phyloP scores from a whole-genome alignment of 2,113 vertebrate species.

The Mionectes macconnelli region DNA sequence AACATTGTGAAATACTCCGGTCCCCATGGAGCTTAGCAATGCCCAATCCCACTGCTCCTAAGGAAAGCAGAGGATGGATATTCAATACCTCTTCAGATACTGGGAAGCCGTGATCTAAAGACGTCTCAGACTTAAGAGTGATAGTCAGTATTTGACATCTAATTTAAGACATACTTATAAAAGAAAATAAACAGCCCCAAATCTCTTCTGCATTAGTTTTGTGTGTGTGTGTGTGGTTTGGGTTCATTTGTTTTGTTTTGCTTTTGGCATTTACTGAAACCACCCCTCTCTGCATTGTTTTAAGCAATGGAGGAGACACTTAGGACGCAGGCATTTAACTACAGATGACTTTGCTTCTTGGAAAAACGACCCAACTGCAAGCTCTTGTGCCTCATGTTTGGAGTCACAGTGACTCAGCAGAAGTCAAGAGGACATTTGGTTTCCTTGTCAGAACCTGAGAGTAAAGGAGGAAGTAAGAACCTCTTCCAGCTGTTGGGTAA shows the following conservation, averaged over 20 bases:
- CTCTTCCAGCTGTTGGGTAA: not conserved
- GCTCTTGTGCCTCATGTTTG: not conserved
- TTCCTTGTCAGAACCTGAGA: not conserved
- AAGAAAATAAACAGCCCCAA: not conserved
- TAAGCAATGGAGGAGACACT: not conserved
- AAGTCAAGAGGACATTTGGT: not conserved
- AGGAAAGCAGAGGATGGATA: not conserved
- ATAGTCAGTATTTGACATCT: not conserved
- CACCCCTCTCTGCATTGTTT: not conserved
- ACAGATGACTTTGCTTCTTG: not conserved
- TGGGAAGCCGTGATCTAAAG: not conserved
- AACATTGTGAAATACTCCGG: not conserved
- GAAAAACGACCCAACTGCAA: not conserved
- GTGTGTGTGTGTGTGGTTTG: no score
- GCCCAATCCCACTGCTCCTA: not conserved
- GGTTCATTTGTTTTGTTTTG: not conserved
- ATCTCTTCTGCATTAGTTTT: not conserved
- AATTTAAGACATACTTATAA: not conserved
- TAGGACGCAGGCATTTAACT: not conserved
- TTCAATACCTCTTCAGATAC: not conserved
- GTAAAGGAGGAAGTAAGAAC: not conserved
- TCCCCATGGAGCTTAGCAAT: not conserved
- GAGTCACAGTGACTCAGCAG: not conserved
- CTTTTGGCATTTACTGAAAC: not conserved
- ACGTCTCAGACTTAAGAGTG: not conserved